Evolutionary conservation across 2,888 invertebrate genomes (phyloP).

Genomic region (Netelia inedita): DNA sequence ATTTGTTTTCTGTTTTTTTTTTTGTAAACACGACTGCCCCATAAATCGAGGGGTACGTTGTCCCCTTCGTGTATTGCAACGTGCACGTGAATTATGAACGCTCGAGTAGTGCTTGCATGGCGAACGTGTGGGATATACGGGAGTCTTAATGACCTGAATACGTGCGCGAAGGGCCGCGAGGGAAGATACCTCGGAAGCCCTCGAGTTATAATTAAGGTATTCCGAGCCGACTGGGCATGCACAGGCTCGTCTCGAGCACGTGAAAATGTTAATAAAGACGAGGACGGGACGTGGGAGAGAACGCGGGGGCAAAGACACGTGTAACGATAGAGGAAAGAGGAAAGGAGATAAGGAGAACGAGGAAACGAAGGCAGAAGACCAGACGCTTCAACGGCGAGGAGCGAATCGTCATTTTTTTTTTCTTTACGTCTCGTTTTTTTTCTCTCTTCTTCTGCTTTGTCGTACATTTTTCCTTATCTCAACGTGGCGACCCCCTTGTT

Average conservation of each 20-base stretch:
- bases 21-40: background rate
- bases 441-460: slow-evolving; percentile 34
- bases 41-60: slow-evolving; percentile 2
- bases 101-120: slow-evolving; percentile 30
- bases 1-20: background rate
- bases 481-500: slow-evolving; percentile 23
- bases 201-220: slow-evolving; percentile 64
- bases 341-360: slow-evolving; percentile 14
- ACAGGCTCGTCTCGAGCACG: slow-evolving; percentile 39
- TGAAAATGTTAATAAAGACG: slow-evolving; percentile 56
- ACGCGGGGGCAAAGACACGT: background rate
- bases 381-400: slow-evolving; percentile 30
- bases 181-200: slow-evolving; percentile 46
- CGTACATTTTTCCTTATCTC: slow-evolving; percentile 40
- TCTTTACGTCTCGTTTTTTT: slow-evolving; percentile 21
- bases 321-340: slow-evolving; percentile 1
- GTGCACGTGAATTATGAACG: slow-evolving; percentile 41
- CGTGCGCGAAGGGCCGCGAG: slow-evolving; percentile 55
- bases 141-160: slow-evolving; percentile 58
- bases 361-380: slow-evolving; percentile 19
- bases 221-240: slow-evolving; percentile 25
- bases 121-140: slow-evolving; percentile 5
- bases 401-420: slow-evolving; percentile 38
- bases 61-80: background rate
- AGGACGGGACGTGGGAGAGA: background rate